Conservation (phyloP, 1,140 invertebrate genomes). For the Pemphigus obesinymphae region DNA sequence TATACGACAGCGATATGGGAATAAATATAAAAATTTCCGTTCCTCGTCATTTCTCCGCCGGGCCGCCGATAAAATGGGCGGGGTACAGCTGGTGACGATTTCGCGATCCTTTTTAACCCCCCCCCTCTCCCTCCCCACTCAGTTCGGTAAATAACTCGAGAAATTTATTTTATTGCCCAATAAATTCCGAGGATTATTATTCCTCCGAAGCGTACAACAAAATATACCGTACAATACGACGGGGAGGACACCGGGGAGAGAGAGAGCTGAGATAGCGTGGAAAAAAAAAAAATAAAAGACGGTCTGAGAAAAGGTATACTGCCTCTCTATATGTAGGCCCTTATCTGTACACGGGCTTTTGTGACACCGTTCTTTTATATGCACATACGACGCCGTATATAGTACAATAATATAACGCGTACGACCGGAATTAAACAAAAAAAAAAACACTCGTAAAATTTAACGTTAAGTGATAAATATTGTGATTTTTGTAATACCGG, state of each 20-base stretch:
- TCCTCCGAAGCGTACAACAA: too few species aligned
- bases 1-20: background rate
- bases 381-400: background rate
- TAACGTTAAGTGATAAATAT: slow-evolving; percentile 39
- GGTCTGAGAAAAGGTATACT: background rate
- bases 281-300: background rate
- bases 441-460: slow-evolving; percentile 33
- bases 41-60: background rate
- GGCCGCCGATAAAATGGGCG: slow-evolving; percentile 17
- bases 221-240: background rate
- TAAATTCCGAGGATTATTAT: slow-evolving; percentile 32
- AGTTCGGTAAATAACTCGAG: background rate
- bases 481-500: slow-evolving; percentile 26
- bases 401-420: slow-evolving; percentile 1
- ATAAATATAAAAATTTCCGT: slow-evolving; percentile 26
- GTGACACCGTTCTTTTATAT: background rate
- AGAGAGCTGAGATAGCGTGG: background rate
- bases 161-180: slow-evolving; percentile 36
- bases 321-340: too few species aligned
- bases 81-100: slow-evolving; percentile 30
- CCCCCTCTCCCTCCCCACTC: background rate
- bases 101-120: slow-evolving; percentile 9
- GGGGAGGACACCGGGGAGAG: background rate
- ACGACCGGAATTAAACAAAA: slow-evolving; percentile 15
- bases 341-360: background rate